phyloP scores from a whole-genome alignment of 1,140 invertebrate species.

The Platorchestia sp. region DNA sequence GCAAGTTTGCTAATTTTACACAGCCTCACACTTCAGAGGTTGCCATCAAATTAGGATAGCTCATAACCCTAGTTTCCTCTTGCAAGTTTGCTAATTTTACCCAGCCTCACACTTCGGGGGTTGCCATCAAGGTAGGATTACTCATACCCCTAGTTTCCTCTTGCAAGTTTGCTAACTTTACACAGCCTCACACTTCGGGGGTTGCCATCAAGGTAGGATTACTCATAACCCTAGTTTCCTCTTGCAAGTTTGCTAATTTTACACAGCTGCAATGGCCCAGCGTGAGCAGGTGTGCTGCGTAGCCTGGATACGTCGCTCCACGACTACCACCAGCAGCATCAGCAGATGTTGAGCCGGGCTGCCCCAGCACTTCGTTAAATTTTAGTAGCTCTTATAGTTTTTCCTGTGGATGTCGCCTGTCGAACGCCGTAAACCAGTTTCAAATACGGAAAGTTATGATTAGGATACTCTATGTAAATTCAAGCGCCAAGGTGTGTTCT shows the following conservation, averaged over 20 bases:
- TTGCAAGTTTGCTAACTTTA: background rate
- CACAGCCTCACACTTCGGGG: no score
- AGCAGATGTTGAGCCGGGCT: background rate
- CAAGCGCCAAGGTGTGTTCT: no score
- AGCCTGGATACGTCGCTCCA: background rate
- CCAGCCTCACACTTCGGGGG: no score
- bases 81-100: no score
- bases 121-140: background rate
- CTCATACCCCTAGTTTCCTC: background rate
- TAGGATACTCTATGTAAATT: no score
- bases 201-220: background rate
- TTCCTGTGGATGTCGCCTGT: background rate
- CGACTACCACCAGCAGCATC: background rate
- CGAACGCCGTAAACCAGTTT: background rate
- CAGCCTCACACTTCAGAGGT: no score
- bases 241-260: background rate
- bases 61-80: no score
- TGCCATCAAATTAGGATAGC: no score
- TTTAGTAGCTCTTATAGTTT: background rate
- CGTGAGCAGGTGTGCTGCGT: background rate
- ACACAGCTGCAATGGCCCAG: background rate
- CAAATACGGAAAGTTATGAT: no score
- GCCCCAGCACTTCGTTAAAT: background rate
- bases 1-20: no score
- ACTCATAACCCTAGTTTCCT: background rate